Evolutionary conservation across 2,888 invertebrate species (phyloP).

Genomic region (Caenorhabditis becei): DNA sequence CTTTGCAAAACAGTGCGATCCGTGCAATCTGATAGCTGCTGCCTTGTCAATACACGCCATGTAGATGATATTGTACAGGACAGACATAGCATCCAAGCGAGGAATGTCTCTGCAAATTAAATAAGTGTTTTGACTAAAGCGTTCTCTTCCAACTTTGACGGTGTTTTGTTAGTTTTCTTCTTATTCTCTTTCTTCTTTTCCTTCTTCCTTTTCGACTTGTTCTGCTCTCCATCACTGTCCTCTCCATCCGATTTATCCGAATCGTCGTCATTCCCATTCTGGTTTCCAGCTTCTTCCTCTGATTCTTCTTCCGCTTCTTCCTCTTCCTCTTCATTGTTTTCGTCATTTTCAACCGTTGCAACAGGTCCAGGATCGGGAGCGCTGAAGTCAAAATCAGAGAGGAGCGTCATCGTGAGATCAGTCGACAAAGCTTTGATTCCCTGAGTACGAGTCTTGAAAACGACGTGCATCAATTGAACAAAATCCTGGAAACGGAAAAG

Average conservation of each 20-base stretch:
- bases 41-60: constrained; percentile 47
- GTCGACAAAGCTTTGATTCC: constrained; percentile 31
- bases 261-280: constrained; percentile 1
- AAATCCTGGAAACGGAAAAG: constrained; percentile 31
- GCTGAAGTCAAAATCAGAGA: constrained; percentile 24
- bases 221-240: constrained; percentile 12
- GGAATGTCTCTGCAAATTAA: neutral
- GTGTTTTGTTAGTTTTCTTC: constrained; percentile 6
- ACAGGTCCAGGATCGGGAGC: constrained; percentile 50
- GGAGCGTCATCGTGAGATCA: constrained; percentile 29
- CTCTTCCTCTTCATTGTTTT: constrained; percentile 21
- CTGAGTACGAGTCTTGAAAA: constrained; percentile 10
- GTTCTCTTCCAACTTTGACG: neutral
- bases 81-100: constrained; percentile 9
- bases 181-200: constrained; percentile 9
- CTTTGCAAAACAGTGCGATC: constrained; percentile 39
- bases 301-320: constrained; percentile 18
- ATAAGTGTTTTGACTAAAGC: neutral
- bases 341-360: constrained; percentile 4
- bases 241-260: constrained; percentile 1
- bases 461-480: constrained; percentile 41
- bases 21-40: constrained; percentile 34
- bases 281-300: constrained; percentile 6
- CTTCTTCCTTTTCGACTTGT: neutral
- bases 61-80: constrained; percentile 48